Evolutionary conservation across 2,113 vertebrate species (phyloP).

Genomic region (Solenodon paradoxus): DNA sequence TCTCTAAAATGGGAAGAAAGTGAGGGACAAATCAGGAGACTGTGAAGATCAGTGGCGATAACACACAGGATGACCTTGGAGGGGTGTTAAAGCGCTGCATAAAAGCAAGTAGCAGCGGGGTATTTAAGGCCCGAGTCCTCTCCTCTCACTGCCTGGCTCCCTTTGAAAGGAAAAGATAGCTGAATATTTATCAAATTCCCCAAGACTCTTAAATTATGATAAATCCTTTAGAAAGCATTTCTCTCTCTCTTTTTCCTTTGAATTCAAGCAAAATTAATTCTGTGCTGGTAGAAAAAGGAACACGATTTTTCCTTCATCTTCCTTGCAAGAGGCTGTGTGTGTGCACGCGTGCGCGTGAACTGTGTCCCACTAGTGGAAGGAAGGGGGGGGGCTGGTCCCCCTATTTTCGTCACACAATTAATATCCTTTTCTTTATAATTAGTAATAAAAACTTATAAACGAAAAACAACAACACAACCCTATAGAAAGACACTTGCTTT

Average conservation of each 20-base stretch:
- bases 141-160: background rate
- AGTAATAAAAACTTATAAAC: background rate
- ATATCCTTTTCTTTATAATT: background rate
- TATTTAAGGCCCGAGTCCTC: background rate
- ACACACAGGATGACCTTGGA: background rate
- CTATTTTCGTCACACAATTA: constrained; percentile 1
- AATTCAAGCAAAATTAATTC: background rate
- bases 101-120: fast-evolving
- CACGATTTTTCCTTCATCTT: background rate
- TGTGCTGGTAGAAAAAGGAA: background rate
- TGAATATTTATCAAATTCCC: background rate
- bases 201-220: background rate
- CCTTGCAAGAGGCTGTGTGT: background rate
- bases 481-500: constrained; percentile 49
- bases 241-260: background rate
- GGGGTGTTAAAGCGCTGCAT: background rate
- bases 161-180: background rate
- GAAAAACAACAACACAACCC: background rate
- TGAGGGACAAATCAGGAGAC: background rate
- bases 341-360: too few relatives aligned
- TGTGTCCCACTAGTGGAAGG: background rate
- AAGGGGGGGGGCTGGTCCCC: background rate
- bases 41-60: background rate
- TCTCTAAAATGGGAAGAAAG: background rate
- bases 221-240: background rate